A percentile compares a stretch with the other conserved stretches of the same genome.
These are phyloP conservation scores for Sylvilagus bachmani DNA, from an alignment of 2,113 vertebrate species.

Conservation along the genomic window DNA sequence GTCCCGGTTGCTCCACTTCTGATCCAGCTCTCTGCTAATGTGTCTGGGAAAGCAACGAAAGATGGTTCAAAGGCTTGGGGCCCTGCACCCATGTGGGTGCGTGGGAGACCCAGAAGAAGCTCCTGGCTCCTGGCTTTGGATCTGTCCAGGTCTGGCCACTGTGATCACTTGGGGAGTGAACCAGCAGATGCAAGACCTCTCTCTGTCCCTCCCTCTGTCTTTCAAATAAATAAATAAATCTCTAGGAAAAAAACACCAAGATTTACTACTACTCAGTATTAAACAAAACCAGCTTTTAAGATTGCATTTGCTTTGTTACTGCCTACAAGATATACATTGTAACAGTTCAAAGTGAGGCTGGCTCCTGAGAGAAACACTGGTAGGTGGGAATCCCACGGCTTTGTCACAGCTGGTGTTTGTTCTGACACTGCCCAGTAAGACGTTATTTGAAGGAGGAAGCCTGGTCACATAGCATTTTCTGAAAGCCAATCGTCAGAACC, in stretches of 20 bases:
- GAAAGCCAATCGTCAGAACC: slow-evolving; percentile 22
- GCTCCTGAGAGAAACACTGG: slow-evolving; percentile 6
- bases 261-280: background rate
- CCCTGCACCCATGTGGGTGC: too few species aligned
- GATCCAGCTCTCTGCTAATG: too few species aligned
- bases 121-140: too few species aligned
- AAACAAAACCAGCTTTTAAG: slow-evolving; percentile 45
- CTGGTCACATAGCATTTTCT: slow-evolving; percentile 42
- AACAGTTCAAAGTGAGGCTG: background rate
- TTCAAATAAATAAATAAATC: too few species aligned
- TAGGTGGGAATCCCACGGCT: background rate
- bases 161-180: too few species aligned
- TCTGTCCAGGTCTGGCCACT: too few species aligned
- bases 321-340: background rate
- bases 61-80: too few species aligned
- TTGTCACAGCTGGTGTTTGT: background rate
- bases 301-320: slow-evolving; percentile 1
- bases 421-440: background rate
- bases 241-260: background rate
- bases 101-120: too few species aligned
- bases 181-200: too few species aligned
- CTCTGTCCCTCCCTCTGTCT: too few species aligned
- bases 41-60: too few species aligned
- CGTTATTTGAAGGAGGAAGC: background rate
- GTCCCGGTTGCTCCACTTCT: too few species aligned